Conservation (phyloP, 2,797 vertebrate genomes). For the Sebastes oblongus region DNA sequence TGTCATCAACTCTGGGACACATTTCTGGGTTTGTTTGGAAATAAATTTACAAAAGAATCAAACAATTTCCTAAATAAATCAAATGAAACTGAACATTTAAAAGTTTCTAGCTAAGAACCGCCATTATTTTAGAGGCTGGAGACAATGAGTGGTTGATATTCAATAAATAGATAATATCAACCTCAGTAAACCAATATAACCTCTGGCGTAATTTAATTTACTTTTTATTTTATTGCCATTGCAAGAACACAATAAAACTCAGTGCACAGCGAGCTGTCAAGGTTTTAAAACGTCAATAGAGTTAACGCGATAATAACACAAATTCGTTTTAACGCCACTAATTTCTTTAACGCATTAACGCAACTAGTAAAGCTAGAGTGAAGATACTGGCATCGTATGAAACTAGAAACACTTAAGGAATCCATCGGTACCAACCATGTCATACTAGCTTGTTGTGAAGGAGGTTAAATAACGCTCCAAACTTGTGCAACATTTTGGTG, state of each 20-base stretch:
- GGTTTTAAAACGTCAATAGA: background rate
- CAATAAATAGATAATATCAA: background rate
- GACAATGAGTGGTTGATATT: background rate
- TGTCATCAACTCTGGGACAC: background rate
- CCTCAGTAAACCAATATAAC: background rate
- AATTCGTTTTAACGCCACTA: no score
- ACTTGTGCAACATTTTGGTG: no score
- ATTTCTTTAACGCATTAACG: background rate
- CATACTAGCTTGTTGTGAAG: no score
- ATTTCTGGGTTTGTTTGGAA: background rate
- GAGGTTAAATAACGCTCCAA: no score
- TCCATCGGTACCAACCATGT: no score
- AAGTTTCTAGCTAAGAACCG: background rate
- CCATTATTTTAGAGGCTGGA: background rate
- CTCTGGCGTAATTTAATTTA: background rate
- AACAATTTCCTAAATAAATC: background rate
- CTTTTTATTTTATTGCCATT: no score
- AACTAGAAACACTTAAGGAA: no score
- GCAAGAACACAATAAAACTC: background rate
- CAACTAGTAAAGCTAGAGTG: no score
- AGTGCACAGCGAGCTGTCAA: background rate
- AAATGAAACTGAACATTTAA: background rate
- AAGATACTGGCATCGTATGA: no score
- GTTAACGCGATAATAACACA: no score
- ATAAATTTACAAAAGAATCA: background rate